These are phyloP conservation scores for Argya squamiceps DNA, from an alignment of 2,797 vertebrate genomes.

Conservation along the genomic window DNA sequence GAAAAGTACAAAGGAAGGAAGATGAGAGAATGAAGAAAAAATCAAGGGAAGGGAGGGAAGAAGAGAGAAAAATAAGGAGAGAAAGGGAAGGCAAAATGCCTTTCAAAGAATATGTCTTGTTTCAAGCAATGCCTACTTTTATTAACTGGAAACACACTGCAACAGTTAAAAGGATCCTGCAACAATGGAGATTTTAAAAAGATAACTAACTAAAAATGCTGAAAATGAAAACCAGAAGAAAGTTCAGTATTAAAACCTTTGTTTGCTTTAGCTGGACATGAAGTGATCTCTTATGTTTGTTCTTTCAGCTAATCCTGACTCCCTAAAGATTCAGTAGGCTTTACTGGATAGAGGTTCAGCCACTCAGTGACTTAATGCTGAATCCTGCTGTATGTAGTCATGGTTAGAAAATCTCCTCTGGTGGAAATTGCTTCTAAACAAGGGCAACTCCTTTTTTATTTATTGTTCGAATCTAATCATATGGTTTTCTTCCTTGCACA, in stretches of 20 bases:
- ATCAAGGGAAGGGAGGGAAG: background rate
- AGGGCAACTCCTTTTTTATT: constrained; percentile 56
- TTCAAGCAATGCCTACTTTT: constrained; percentile 12
- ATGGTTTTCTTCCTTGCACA: constrained; percentile 53
- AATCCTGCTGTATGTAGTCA: constrained; percentile 56
- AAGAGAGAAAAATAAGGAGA: background rate
- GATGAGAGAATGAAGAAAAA: background rate
- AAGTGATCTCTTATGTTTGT: constrained; percentile 33
- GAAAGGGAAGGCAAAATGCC: background rate
- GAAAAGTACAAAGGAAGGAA: background rate
- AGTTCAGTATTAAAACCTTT: constrained; percentile 9
- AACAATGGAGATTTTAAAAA: background rate
- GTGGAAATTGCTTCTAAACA: constrained; percentile 59
- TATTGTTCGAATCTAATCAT: constrained; percentile 43
- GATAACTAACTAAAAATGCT: constrained; percentile 28
- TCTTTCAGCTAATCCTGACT: constrained; percentile 46
- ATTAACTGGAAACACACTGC: constrained; percentile 1
- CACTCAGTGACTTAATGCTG: constrained; percentile 15
- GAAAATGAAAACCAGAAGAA: constrained; percentile 57
- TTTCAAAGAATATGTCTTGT: background rate
- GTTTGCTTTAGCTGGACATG: constrained; percentile 20
- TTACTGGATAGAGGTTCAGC: background rate
- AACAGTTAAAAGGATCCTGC: background rate
- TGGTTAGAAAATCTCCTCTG: constrained; percentile 53
- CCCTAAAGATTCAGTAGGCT: constrained; percentile 22